phyloP scores from a whole-genome alignment of 1,140 invertebrate species.

The Eufriesea mexicana region DNA sequence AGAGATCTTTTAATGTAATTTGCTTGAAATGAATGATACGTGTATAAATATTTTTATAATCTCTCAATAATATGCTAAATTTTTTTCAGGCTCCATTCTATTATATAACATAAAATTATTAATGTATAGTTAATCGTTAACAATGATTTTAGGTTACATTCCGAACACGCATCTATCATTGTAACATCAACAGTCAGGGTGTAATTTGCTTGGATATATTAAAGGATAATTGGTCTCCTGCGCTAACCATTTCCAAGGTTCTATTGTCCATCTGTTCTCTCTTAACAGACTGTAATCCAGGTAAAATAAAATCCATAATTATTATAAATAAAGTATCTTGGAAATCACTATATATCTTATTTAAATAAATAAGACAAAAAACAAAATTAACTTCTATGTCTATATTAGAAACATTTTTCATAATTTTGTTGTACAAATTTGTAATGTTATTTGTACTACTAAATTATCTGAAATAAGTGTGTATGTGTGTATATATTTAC shows the following conservation, averaged over 20 bases:
- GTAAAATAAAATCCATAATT: conserved; percentile 81
- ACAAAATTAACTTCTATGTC: background rate
- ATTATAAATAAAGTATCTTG: background rate
- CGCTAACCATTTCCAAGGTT: conserved; percentile 97
- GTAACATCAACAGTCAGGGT: conserved; percentile 98
- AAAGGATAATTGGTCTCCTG: conserved; percentile 98
- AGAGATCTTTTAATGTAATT: background rate
- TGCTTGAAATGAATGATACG: background rate
- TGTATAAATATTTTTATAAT: background rate
- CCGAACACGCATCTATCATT: conserved; percentile 97
- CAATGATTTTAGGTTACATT: conserved; percentile 92
- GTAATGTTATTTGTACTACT: background rate
- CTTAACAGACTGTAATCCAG: conserved; percentile 97
- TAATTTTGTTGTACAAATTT: background rate
- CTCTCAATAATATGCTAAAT: background rate
- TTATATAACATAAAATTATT: background rate
- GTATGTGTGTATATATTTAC: background rate
- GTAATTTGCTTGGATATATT: conserved; percentile 97
- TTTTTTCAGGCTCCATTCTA: background rate
- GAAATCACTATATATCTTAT: background rate
- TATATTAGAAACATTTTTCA: background rate
- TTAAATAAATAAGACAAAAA: background rate
- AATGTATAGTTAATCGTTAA: conserved; percentile 23
- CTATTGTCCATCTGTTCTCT: conserved; percentile 97
- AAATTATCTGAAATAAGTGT: conserved; percentile 3